phyloP scores from a whole-genome alignment of 2,888 invertebrate species.

The Conistra vaccinii region DNA sequence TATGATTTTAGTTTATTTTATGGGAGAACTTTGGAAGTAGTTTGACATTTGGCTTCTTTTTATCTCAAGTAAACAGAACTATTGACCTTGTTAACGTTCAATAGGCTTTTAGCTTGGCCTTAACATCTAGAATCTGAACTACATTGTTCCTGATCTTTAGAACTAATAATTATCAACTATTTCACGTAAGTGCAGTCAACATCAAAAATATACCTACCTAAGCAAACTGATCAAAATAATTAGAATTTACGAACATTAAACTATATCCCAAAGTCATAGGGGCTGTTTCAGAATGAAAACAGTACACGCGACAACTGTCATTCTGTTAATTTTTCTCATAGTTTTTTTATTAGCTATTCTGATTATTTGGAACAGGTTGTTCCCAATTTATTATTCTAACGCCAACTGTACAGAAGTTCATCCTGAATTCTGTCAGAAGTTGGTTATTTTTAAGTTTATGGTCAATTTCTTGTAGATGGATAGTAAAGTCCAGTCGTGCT shows the following conservation, averaged over 20 bases:
- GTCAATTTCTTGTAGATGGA: conserved; percentile 1
- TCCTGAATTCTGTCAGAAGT: neutral
- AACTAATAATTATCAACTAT: no score
- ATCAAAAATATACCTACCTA: no score
- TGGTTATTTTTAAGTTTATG: conserved; percentile 23
- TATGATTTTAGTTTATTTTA: conserved; percentile 17
- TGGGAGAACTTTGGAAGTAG: conserved; percentile 16
- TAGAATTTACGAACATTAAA: no score
- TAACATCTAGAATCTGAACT: neutral
- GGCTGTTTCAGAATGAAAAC: neutral
- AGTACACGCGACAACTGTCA: no score
- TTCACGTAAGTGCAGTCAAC: no score
- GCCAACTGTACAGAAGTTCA: neutral
- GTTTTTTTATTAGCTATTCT: neutral
- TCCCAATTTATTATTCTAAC: neutral
- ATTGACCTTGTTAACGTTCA: conserved; percentile 21
- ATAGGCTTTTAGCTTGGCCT: neutral
- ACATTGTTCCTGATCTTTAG: neutral
- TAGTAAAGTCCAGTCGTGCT: conserved; percentile 12
- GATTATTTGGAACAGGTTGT: neutral
- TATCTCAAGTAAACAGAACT: conserved; percentile 27
- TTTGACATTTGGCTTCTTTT: conserved; percentile 16
- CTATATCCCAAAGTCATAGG: no score
- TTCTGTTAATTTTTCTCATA: neutral
- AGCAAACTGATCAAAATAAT: no score